Base-by-base conservation (phyloP, 2,113 vertebrate genomes). In the Myotis davidii region DNA sequence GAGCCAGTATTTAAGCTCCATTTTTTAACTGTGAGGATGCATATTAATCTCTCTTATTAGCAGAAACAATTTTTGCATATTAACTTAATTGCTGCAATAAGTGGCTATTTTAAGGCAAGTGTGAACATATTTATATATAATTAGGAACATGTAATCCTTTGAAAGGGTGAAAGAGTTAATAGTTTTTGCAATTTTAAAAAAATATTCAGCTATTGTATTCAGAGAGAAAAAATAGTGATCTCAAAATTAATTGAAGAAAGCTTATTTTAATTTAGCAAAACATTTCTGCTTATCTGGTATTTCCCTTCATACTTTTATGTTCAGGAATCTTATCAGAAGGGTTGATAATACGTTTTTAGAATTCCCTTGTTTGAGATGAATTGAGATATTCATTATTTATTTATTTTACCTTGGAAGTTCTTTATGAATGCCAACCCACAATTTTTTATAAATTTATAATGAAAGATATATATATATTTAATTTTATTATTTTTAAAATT, bases 71-170 rank as follows among this genome's bases (percentile, higher is more conserved):
- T 39, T 94, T 90, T 92, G 45, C 48, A 73, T 96, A 48, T 67
- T 94, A 91, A 79, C 69, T 90, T 96, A 91, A 93, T 96, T 93
- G 10, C n/a, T 88, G 2, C 27, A 95, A 37, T 90, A 93, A 97
- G 5, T 95, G 67, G 29, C 21, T 88, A 52, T 94, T 94, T 96
- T 88, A 96, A 96, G 77, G 79, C n/a, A 96, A 59, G 94, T 81
- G 18, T 78, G 48, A 93, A 69, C 42, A 74, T 78, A 42, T 85
- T 96, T 94, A 69, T 67, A 85, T 84, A 88, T 91, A 96, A 94
- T 94, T 95, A 85, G 39, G 13, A 91, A 72, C 13, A 77, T 72
- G 25, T 64, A 70, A 86, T 88, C 23, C 32, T 78, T 67, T 77
- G 21, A 91, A 91, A 85, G 79, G 20, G 9, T 37, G 65, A 85